Evolutionary conservation across 2,797 vertebrate species (phyloP), one percentile per base, ranked within the genome.

Genomic region (Acanthopagrus latus): DNA sequence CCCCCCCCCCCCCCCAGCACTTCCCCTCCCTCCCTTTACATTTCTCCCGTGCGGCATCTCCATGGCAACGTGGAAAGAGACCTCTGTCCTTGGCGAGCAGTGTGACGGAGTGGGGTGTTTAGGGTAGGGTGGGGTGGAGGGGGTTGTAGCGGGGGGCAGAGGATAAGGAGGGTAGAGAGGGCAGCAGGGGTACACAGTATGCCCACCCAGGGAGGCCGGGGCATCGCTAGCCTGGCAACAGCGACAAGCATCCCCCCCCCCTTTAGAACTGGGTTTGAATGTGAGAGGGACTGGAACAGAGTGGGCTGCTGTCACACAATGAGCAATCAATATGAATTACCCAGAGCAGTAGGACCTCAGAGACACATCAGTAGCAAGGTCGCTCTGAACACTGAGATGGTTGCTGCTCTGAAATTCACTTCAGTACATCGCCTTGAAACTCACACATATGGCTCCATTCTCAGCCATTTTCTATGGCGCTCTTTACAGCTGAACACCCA

Each of bases 51-150:
- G 92, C 91, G 84, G 91, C 92, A 96, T 96, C 90, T 92, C 94
- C 95, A 96, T 96, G 94, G 95, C 94, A 96, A 96, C 95, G 83
- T 91, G 89, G 87, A 94, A 93, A 94, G 92, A 95, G 93, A 95
- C 95, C 94, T 94, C 93, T 94, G 93, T 95, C 95, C 94, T 95
- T 94, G 88, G 94, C 88, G 89, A 92, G 90, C 86, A 66, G 83
- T 94, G 92, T 93, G 93, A 93, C 91, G 79, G 89, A 93, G 91
- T 87, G 73, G 89, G 88, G 91, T 90, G 90, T 93, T 91, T 81
- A 76, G 87, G 89, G 82, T 77, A 74, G 63, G 71, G 74, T 57
- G 70, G 58, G 59, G 54, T 29, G 33, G 12, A 56, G 64, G 12
- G 62, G 70, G 46, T 58, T 71, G 57, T 58, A 56, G 52, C 2